Evolutionary conservation across 2,113 vertebrate genomes (phyloP), one percentile per base, ranked within the genome.

Genomic region (Aegypius monachus): DNA sequence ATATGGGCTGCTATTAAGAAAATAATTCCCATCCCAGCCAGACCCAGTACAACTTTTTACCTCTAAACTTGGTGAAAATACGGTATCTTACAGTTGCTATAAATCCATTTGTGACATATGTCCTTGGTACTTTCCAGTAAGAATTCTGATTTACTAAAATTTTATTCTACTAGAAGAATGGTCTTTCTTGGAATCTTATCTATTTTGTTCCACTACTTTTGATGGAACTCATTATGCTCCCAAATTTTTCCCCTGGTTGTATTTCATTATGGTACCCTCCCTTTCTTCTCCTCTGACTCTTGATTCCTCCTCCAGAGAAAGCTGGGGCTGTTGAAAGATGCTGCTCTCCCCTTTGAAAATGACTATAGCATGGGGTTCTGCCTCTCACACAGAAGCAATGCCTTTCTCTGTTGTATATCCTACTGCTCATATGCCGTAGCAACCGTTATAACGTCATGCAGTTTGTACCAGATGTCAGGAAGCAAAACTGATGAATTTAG

Each of bases 71-170:
- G 6, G 16, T 45, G 10, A 61, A 77, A 2, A 0, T 10, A 13
- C 11, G 7, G 7, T 59, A n/a, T 42, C 19, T 53, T 62, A 36
- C 7, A 59, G 5, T 38, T 81, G 6, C 9, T 38, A 14, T 42
- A 36, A 20, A 6, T 5, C 25, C 6, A 2, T 74, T 56, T 65
- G 9, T 61, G 9, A 42, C 3, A 3, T 5, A 2, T 10, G 10
- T 66, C 13, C 15, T 43, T 27, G 8, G 34, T 36, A 62, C 20
- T 75, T 78, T 62, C 13, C 27, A 34, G 9, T 62, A 61, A 10
- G 6, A 79, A 61, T 42, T 75, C 32, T 43, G 10, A 9, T 55
- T 65, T 58, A 38, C 13, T 74, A 22, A 65, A 15, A 71, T 56
- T 73, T 66, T 11, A 29, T 56, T 55, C 20, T 47, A 43, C 16